These are phyloP conservation scores for Drosophila azteca DNA, from an alignment of 1,140 invertebrate species.

Conservation along the genomic window DNA sequence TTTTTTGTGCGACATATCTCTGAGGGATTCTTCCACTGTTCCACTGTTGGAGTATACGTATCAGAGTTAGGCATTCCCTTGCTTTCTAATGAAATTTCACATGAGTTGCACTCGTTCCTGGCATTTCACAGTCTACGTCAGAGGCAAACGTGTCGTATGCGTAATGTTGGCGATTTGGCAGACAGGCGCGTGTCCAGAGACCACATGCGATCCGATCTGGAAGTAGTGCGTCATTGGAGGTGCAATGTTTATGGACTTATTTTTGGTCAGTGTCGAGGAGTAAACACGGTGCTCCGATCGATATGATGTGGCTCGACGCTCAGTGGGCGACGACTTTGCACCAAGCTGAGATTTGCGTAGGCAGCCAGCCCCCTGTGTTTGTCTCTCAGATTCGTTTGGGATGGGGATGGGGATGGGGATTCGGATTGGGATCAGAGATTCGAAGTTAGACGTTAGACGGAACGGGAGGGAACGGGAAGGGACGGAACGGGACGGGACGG, in stretches of 20 bases:
- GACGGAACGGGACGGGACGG: neutral
- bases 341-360: constrained; percentile 69
- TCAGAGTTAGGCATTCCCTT: neutral
- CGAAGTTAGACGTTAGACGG: neutral
- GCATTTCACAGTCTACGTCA: constrained; percentile 23
- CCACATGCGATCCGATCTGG: constrained; percentile 36
- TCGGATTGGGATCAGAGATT: no score
- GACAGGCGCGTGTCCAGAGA: constrained; percentile 53
- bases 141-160: constrained; percentile 55
- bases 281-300: constrained; percentile 13
- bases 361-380: constrained; percentile 6
- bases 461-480: no score
- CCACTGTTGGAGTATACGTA: no score
- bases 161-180: constrained; percentile 37
- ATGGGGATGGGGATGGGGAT: no score
- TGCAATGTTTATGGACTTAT: constrained; percentile 68
- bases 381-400: constrained; percentile 2
- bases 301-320: neutral
- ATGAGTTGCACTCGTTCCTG: constrained; percentile 6
- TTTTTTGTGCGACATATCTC: constrained; percentile 18
- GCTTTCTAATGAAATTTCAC: constrained; percentile 4
- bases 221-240: constrained; percentile 54
- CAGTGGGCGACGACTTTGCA: constrained; percentile 29
- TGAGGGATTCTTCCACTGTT: neutral
- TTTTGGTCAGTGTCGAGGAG: constrained; percentile 41